Evolutionary conservation across 2,797 vertebrate genomes (phyloP).

Genomic region (Zenarchopterus dispar): DNA sequence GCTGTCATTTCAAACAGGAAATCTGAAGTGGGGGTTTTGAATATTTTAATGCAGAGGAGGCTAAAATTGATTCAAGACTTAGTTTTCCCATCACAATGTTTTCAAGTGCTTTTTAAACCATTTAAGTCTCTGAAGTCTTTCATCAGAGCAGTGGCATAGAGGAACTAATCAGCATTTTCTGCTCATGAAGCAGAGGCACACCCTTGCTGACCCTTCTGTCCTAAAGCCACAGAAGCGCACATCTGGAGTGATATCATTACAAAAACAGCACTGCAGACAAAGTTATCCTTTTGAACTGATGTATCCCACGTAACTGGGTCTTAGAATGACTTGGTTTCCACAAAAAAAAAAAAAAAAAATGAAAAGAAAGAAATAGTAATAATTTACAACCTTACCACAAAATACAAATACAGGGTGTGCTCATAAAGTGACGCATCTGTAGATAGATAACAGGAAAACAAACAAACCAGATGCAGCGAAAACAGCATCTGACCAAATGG

Average conservation of each 20-base stretch:
- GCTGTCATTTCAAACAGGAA: background rate
- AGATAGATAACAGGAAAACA: conserved; percentile 1
- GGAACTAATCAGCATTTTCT: conserved; percentile 69
- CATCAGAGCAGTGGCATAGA: conserved; percentile 48
- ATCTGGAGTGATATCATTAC: conserved; percentile 78
- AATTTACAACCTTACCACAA: conserved; percentile 1
- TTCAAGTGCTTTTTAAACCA: conserved; percentile 23
- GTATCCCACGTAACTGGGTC: conserved; percentile 29
- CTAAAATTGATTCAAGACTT: conserved; percentile 16
- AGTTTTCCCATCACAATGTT: conserved; percentile 22
- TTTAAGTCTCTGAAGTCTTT: conserved; percentile 45
- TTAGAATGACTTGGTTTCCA: background rate
- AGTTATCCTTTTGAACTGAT: conserved; percentile 46
- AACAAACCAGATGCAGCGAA: conserved; percentile 39
- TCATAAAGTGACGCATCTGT: conserved; percentile 7
- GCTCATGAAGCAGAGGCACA: conserved; percentile 58
- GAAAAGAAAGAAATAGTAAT: background rate
- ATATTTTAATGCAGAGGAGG: conserved; percentile 8
- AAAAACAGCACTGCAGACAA: conserved; percentile 63
- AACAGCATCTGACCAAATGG: conserved; percentile 58
- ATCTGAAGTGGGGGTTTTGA: conserved; percentile 10
- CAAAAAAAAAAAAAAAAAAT: background rate
- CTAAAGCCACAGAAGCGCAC: conserved; percentile 56
- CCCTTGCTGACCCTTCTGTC: conserved; percentile 58
- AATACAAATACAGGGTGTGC: background rate